Evolutionary conservation across 2,797 vertebrate genomes (phyloP).

Genomic region (Dipus sagitta): DNA sequence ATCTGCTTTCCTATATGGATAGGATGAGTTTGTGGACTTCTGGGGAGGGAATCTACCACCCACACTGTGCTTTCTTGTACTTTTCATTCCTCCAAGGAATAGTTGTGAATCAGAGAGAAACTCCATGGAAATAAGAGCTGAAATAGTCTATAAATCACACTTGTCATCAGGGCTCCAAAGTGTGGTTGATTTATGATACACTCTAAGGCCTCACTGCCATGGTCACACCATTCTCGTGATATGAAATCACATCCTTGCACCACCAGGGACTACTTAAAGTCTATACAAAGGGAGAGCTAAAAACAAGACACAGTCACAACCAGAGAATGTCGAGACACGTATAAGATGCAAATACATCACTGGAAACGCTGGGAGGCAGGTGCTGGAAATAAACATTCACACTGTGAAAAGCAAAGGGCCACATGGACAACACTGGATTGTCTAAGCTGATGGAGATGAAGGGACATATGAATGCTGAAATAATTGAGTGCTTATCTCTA

Average conservation of each 20-base stretch:
- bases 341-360: slow-evolving; percentile 11
- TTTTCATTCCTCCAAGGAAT: slow-evolving; percentile 78
- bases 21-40: slow-evolving; percentile 78
- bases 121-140: slow-evolving; percentile 77
- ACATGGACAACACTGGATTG: neutral
- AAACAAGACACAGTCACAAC: slow-evolving; percentile 59
- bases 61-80: slow-evolving; percentile 75
- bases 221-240: slow-evolving; percentile 72
- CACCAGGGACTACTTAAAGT: slow-evolving; percentile 75
- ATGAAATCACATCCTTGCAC: slow-evolving; percentile 68
- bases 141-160: slow-evolving; percentile 79
- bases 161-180: slow-evolving; percentile 75
- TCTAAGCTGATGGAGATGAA: neutral
- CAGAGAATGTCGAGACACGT: slow-evolving; percentile 2
- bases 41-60: slow-evolving; percentile 77
- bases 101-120: slow-evolving; percentile 80
- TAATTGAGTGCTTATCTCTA: neutral
- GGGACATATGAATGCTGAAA: neutral
- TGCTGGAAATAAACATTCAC: slow-evolving; percentile 3
- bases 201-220: slow-evolving; percentile 36
- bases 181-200: slow-evolving; percentile 79
- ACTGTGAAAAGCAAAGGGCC: neutral
- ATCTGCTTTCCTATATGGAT: slow-evolving; percentile 75
- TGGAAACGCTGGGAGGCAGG: slow-evolving; percentile 26
- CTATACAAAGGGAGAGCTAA: slow-evolving; percentile 58